Evolutionary conservation across 2,888 invertebrate species (phyloP).

Genomic region (Margaritifera margaritifera): DNA sequence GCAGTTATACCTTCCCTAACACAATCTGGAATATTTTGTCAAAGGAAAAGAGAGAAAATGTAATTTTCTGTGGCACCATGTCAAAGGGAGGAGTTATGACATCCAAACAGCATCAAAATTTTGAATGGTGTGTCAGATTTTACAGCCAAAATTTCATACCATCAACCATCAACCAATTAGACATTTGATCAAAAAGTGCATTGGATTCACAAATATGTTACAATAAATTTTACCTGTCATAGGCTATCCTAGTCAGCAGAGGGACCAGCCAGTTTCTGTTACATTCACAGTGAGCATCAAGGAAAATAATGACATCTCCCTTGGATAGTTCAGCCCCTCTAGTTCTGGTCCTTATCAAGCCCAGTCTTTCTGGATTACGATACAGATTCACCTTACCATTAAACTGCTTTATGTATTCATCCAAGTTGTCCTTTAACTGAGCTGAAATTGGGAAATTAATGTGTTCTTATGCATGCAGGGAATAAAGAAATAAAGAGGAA

Average conservation of each 20-base stretch:
- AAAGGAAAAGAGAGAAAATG: slow-evolving; percentile 1
- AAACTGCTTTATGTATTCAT: slow-evolving; percentile 87
- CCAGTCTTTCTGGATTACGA: slow-evolving; percentile 90
- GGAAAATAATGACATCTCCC: slow-evolving; percentile 96
- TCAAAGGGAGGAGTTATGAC: no score
- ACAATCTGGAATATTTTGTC: no score
- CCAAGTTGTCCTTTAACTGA: slow-evolving; percentile 87
- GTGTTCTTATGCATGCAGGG: not conserved
- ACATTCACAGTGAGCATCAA: slow-evolving; percentile 96
- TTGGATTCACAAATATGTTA: not conserved
- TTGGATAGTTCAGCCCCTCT: slow-evolving; percentile 91
- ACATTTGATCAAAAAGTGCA: no score
- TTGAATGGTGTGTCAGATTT: no score
- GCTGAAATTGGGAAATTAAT: slow-evolving; percentile 63
- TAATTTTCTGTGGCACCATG: not conserved
- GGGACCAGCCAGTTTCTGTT: slow-evolving; percentile 98
- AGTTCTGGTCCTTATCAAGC: slow-evolving; percentile 93
- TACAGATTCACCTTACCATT: slow-evolving; percentile 91
- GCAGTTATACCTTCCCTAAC: no score
- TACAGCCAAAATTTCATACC: no score
- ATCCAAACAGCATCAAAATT: no score
- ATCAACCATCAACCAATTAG: no score
- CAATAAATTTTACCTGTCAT: slow-evolving; percentile 77
- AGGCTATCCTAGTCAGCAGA: slow-evolving; percentile 92
- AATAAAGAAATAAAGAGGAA: not conserved